Base-by-base conservation (phyloP, 2,113 vertebrate genomes). In the Henicopernis longicauda region DNA sequence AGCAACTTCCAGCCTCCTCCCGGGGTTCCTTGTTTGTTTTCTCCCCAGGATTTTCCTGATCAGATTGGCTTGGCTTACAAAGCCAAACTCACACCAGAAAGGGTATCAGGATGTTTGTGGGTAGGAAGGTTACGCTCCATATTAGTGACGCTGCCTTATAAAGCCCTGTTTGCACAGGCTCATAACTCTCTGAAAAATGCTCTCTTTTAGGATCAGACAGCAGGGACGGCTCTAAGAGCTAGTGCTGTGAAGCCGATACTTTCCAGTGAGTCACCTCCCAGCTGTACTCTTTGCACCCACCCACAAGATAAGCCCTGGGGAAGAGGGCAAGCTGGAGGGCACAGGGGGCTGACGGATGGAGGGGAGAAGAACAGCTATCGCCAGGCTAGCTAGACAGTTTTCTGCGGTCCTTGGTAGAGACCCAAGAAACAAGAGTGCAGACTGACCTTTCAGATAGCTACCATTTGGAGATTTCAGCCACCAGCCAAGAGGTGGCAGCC, bases 21-120 rank as follows among this genome's bases (percentile, higher is more conserved):
- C 2, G 0, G 16, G 70, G 54, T 42, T 95, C 54, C 77, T 86
- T 96, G 91, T 95, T 95, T 97, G 81, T 91, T 90, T 95, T 91
- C 95, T 95, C 96, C 86, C 73, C 62, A 69, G 89, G 89, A 93
- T 94, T 95, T 96, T 95, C 94, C 93, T 89, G 78, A 95, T 94
- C 93, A 84, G 86, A 88, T 95, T 58, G 89, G 73, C 95, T 85
- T 87, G 86, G 86, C 74, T 89, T 70, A 85, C 81, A 94, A 95
- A 95, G 86, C 66, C 82, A 55, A 95, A 45, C 84, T 94, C 93
- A 94, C 91, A 69, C 91, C 66, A 93, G 93, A 85, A 89, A 82
- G 74, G 84, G 49, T 69, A 94, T 95, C 93, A 73, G 82, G 93
- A 91, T 95, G 74, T 91, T 73, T 95, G 95, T 50, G 91, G 86